phyloP scores from a whole-genome alignment of 2,797 vertebrate species.

The Valencia hispanica region DNA sequence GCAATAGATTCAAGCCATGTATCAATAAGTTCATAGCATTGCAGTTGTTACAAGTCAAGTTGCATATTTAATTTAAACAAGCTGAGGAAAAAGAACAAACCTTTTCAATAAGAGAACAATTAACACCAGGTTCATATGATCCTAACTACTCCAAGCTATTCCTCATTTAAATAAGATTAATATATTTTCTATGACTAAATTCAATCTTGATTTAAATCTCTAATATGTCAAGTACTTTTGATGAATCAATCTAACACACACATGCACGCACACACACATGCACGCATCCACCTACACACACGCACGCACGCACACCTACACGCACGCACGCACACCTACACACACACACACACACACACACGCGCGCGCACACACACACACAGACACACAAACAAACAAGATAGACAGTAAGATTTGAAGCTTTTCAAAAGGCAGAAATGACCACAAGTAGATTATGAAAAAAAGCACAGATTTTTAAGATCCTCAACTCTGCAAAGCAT shows the following conservation, averaged over 20 bases:
- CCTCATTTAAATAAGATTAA: conserved; percentile 21
- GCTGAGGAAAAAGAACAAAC: conserved; percentile 15
- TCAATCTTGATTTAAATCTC: conserved; percentile 36
- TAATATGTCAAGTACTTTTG: conserved; percentile 77
- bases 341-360: no score
- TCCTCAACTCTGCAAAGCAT: not conserved
- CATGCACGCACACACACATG: no score
- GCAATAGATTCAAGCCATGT: conserved; percentile 19
- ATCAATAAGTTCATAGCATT: conserved; percentile 14
- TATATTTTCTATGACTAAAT: not conserved
- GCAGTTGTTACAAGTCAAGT: conserved; percentile 29
- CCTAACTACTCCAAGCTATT: conserved; percentile 16
- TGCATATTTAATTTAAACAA: conserved; percentile 19
- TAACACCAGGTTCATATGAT: conserved; percentile 21
- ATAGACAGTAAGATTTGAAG: not conserved
- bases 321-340: no score
- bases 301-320: no score
- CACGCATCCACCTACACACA: no score
- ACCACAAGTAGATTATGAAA: not conserved
- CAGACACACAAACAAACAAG: conserved; percentile 52
- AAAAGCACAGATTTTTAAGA: not conserved
- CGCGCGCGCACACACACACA: no score
- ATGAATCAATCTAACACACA: conserved; percentile 64
- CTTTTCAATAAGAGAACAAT: conserved; percentile 40
- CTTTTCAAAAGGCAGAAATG: not conserved